Conservation (phyloP, 2,888 invertebrate species). For the Helleia helle region DNA sequence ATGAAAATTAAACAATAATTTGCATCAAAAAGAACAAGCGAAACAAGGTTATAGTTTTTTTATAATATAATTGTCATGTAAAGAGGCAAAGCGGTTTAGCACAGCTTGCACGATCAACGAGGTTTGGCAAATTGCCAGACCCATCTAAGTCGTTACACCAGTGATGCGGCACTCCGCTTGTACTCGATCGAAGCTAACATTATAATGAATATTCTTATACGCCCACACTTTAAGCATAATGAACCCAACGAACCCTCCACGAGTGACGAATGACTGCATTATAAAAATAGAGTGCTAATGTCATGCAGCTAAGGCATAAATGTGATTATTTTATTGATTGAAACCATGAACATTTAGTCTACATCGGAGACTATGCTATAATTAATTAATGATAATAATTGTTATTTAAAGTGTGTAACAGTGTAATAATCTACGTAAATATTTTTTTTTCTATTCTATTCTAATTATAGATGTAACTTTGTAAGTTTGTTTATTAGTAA, state of each 20-base stretch:
- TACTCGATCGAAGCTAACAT: conserved; percentile 15
- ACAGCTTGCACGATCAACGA: conserved; percentile 19
- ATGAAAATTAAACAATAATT: too few relatives aligned
- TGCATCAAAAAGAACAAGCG: not conserved
- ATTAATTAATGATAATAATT: too few relatives aligned
- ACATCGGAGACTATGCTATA: too few relatives aligned
- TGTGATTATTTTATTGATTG: too few relatives aligned
- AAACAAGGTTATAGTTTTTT: not conserved
- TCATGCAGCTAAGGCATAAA: too few relatives aligned
- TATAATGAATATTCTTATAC: conserved; percentile 15
- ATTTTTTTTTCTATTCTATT: too few relatives aligned
- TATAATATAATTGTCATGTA: conserved; percentile 16
- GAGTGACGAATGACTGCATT: conserved; percentile 4
- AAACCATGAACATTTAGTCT: too few relatives aligned
- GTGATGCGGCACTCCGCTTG: conserved; percentile 20
- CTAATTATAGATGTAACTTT: too few relatives aligned
- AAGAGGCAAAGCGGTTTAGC: conserved; percentile 18
- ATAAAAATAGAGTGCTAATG: not conserved
- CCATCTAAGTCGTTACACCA: conserved; percentile 28
- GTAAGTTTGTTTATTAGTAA: too few relatives aligned
- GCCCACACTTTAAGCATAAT: conserved; percentile 12
- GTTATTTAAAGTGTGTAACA: too few relatives aligned
- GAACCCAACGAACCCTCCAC: not conserved
- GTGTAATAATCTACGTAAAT: too few relatives aligned
- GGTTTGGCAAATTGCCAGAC: conserved; percentile 45